Conservation (phyloP, 2,797 vertebrate genomes). For the Tapirus indicus region DNA sequence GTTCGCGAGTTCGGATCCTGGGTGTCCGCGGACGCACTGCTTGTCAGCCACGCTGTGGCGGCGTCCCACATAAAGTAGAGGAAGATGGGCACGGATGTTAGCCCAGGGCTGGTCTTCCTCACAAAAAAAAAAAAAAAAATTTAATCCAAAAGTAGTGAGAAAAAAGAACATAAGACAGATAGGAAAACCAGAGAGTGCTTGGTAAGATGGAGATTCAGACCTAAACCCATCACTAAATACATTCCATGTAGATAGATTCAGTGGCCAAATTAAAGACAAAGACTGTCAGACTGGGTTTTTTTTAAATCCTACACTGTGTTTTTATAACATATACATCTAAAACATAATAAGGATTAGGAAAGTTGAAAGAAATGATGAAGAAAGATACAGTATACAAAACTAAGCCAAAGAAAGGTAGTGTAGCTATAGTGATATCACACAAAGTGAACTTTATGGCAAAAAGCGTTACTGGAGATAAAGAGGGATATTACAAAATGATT, state of each 20-base stretch:
- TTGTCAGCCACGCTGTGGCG: no score
- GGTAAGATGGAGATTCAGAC: not conserved
- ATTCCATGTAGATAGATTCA: not conserved
- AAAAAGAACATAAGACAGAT: not conserved
- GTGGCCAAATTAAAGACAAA: not conserved
- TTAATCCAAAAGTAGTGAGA: not conserved
- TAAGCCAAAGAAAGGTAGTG: not conserved
- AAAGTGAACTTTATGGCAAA: not conserved
- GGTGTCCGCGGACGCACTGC: no score
- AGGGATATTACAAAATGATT: not conserved
- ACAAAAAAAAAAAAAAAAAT: not conserved
- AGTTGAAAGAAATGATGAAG: not conserved
- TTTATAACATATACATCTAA: not conserved
- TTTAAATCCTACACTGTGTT: not conserved
- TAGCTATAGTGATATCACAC: not conserved
- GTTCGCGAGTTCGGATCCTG: no score
- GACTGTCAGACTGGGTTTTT: not conserved
- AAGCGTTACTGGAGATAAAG: not conserved
- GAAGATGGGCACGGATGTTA: no score
- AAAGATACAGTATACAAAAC: not conserved
- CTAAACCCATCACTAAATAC: not conserved
- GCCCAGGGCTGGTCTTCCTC: no score
- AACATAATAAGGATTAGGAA: not conserved
- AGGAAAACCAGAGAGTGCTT: not conserved
- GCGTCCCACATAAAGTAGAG: no score